phyloP scores from a whole-genome alignment of 2,888 invertebrate genomes.

The Hypomecis atomaria region DNA sequence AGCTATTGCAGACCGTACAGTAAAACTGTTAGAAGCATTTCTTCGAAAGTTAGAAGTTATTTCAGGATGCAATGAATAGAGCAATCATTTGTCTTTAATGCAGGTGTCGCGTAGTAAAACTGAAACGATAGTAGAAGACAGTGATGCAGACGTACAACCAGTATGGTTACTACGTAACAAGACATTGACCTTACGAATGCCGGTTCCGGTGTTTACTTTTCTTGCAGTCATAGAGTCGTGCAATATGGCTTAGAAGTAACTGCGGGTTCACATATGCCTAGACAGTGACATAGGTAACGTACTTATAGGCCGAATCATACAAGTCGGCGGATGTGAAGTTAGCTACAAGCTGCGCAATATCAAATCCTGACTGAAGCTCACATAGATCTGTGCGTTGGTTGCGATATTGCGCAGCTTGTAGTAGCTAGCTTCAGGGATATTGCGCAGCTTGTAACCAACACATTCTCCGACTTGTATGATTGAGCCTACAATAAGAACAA shows the following conservation, averaged over 20 bases:
- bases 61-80: background rate
- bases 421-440: too few relatives aligned
- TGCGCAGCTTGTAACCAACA: too few relatives aligned
- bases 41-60: background rate
- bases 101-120: conserved; percentile 58
- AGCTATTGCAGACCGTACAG: background rate
- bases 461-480: too few relatives aligned
- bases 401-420: too few relatives aligned
- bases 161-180: conserved; percentile 31
- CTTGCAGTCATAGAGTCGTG: background rate
- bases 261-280: too few relatives aligned
- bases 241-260: background rate
- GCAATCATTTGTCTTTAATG: conserved; percentile 3
- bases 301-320: too few relatives aligned
- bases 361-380: too few relatives aligned
- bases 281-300: too few relatives aligned
- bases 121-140: conserved; percentile 48
- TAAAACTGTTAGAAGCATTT: background rate
- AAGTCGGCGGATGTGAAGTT: too few relatives aligned
- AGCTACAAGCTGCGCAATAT: too few relatives aligned
- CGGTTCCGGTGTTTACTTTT: conserved; percentile 24
- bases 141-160: background rate
- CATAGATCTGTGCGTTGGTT: too few relatives aligned
- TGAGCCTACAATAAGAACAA: too few relatives aligned
- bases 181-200: conserved; percentile 61